Base-by-base conservation (phyloP, 2,113 vertebrate genomes). In the Macquaria australasica region DNA sequence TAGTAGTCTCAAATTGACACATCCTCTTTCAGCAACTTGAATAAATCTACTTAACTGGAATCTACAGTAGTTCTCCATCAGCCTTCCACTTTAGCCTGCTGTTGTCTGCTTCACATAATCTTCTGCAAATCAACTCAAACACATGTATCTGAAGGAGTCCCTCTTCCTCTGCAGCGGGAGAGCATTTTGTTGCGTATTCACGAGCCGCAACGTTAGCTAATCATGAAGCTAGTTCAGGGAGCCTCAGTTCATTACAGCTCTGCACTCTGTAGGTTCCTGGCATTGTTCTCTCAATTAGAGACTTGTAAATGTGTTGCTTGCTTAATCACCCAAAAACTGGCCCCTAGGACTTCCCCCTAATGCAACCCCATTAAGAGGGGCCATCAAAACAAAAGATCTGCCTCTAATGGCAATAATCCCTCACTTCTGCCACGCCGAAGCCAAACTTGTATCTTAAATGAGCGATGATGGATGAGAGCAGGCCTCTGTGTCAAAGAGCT, bases 281-380 rank as follows among this genome's bases (percentile, higher is more conserved):
- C 94, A 94, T 92, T 83, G 91, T 81, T 91, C 83, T 91, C 93
- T 95, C 95, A 96, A 95, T 95, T 96, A 95, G 92, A 93, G 89
- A 95, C 88, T 92, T 94, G 92, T 96, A 96, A 95, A 95, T 95
- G 92, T 95, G 91, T 93, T 93, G 95, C 93, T 96, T 95, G 92
- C 91, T 95, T 96, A 96, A 96, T 95, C 91, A 95, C 88, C 91
- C 94, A 66, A 90, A 95, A 95, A 94, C 90, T 91, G 94, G 94
- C 94, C 94, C 87, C 76, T 90, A 94, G 91, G 88, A 95, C 84
- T 79, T 70, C 73, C 90, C 89, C 90, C 82, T 95, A 96, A 96
- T 92, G 94, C 91, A 90, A 92, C 90, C 87, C 95, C 91, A 95
- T 94, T 95, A 94, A 94, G 94, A 91, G 92, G 87, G 90, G 89